Conservation (phyloP, 1,140 invertebrate genomes). For the Propsilocerus akamusi region DNA sequence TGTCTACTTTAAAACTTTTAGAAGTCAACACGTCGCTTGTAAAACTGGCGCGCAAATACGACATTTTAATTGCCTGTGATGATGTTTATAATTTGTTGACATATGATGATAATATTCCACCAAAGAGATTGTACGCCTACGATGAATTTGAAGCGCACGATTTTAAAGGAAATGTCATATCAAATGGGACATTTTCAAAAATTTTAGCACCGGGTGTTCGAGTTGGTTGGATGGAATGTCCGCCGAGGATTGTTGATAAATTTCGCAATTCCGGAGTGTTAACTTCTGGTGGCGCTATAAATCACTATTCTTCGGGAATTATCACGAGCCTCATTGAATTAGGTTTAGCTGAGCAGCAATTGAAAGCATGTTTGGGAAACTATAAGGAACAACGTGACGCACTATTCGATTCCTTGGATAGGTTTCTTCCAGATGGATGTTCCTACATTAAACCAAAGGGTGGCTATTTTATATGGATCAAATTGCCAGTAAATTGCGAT, state of each 20-base stretch:
- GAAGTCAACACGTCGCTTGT: conserved; percentile 29
- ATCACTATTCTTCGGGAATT: conserved; percentile 38
- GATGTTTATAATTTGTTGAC: conserved; percentile 47
- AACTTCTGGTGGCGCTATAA: conserved; percentile 36
- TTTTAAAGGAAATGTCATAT: conserved; percentile 36
- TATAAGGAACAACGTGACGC: conserved; percentile 28
- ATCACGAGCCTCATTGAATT: conserved; percentile 32
- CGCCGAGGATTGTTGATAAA: conserved; percentile 24
- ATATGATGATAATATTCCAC: conserved; percentile 27
- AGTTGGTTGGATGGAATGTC: conserved; percentile 44
- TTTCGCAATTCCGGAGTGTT: conserved; percentile 29
- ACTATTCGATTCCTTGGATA: conserved; percentile 22
- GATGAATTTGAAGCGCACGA: conserved; percentile 25
- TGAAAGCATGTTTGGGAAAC: conserved; percentile 24
- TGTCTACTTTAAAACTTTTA: conserved; percentile 12
- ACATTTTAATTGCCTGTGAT: conserved; percentile 38
- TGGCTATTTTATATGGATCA: conserved; percentile 40
- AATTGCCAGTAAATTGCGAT: conserved; percentile 21
- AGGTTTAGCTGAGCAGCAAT: conserved; percentile 27
- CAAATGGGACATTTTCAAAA: conserved; percentile 48
- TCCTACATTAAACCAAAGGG: conserved; percentile 26
- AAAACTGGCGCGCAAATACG: conserved; percentile 30
- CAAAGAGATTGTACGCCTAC: conserved; percentile 32
- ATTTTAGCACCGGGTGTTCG: conserved; percentile 41
- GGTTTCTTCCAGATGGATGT: conserved; percentile 25